Conservation (phyloP, 2,888 invertebrate species). For the Deladenus siricidicola region DNA sequence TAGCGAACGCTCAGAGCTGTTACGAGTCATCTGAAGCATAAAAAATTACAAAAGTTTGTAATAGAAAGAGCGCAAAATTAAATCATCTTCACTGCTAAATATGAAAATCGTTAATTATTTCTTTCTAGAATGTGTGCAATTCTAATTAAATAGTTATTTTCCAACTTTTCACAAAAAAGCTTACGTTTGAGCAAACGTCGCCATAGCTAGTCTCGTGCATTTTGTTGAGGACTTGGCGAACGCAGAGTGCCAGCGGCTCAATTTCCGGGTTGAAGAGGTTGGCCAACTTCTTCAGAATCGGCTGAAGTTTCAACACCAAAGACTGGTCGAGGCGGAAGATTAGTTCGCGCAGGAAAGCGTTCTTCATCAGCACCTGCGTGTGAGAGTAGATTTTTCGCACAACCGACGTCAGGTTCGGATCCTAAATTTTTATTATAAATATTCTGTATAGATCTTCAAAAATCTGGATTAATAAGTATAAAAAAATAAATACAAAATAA, state of each 20-base stretch:
- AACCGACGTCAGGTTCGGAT: conserved; percentile 12
- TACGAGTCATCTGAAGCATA: conserved; percentile 9
- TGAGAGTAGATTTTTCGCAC: conserved; percentile 51
- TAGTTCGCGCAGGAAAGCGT: conserved; percentile 26
- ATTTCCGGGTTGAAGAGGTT: conserved; percentile 36
- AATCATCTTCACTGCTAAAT: not conserved
- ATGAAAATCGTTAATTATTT: no score
- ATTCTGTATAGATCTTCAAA: no score
- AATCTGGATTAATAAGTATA: not conserved
- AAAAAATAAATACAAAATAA: no score
- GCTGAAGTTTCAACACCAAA: conserved; percentile 22
- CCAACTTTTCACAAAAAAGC: no score
- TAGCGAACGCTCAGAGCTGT: conserved; percentile 17
- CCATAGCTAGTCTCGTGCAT: conserved; percentile 28
- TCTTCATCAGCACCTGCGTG: conserved; percentile 40
- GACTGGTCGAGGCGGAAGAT: conserved; percentile 21
- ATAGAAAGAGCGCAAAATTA: not conserved
- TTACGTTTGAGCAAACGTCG: conserved; percentile 22
- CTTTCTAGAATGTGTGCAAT: not conserved
- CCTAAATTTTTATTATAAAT: not conserved
- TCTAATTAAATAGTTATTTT: no score
- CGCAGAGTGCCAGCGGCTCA: conserved; percentile 33
- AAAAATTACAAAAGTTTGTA: not conserved
- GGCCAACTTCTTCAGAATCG: conserved; percentile 26
- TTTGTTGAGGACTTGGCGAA: conserved; percentile 40